Percentiles rank a stretch among this genome's conserved stretches.
These are phyloP conservation scores for Chrysogorgia sp. DNA, from an alignment of 92 coral and sea anemone genomes.

Conservation along the genomic window DNA sequence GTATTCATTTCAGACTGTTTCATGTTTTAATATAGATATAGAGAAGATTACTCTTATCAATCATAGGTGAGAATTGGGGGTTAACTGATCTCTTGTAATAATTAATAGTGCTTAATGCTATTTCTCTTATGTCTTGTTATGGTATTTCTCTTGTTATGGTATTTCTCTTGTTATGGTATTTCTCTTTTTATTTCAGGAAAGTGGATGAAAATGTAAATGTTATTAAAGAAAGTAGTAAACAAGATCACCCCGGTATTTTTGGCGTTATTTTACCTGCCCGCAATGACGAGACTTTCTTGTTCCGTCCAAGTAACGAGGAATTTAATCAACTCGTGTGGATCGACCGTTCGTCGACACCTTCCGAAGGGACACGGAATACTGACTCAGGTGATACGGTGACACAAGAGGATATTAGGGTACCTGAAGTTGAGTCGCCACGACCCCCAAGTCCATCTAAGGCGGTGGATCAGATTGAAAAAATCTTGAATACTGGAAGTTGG, in stretches of 20 bases:
- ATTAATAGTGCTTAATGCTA: too few species aligned
- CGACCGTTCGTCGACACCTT: conserved; percentile 71
- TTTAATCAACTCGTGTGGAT: conserved; percentile 98
- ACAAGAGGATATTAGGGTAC: conserved; percentile 10
- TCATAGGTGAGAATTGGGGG: conserved; percentile 5
- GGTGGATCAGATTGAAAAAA: conserved; percentile 36
- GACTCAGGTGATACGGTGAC: neutral
- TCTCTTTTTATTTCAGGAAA: neutral
- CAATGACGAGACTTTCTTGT: conserved; percentile 26
- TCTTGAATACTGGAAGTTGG: conserved; percentile 40
- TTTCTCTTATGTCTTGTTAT: too few species aligned
- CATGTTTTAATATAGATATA: neutral
- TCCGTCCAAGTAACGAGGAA: conserved; percentile 51
- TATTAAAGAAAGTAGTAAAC: neutral
- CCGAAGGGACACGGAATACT: conserved; percentile 15
- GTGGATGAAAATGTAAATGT: conserved; percentile 24
- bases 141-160: neutral
- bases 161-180: neutral
- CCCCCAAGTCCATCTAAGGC: conserved; percentile 38
- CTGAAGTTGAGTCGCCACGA: conserved; percentile 22
- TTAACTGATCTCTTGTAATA: neutral
- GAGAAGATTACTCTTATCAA: conserved; percentile 7
- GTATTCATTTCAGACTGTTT: neutral
- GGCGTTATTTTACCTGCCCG: conserved; percentile 17
- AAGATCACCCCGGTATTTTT: neutral